These are phyloP conservation scores for Channallabes apus DNA, from an alignment of 2,797 vertebrate species.

Conservation along the genomic window DNA sequence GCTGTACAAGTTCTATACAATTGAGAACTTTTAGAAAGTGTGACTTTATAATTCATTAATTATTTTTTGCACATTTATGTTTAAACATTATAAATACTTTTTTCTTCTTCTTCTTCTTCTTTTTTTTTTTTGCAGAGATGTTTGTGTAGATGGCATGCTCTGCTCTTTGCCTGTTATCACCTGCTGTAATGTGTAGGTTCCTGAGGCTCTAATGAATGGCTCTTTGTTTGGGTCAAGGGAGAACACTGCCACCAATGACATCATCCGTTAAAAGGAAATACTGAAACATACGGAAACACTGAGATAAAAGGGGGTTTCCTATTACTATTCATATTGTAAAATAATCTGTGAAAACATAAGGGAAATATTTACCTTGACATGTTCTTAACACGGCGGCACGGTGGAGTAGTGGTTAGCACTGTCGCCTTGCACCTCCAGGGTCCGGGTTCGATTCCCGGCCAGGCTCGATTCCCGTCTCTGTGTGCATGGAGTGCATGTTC, in stretches of 20 bases:
- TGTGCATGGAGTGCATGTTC: no score
- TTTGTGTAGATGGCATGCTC: not conserved
- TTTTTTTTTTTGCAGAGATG: not conserved
- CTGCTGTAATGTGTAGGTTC: constrained; percentile 41
- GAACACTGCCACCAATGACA: constrained; percentile 34
- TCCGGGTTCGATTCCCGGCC: no score
- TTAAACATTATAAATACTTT: not conserved
- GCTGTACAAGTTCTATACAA: not conserved
- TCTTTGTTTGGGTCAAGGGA: constrained; percentile 35
- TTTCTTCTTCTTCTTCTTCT: not conserved
- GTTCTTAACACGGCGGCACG: not conserved
- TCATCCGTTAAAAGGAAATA: constrained; percentile 16
- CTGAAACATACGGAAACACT: not conserved
- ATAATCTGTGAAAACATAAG: not conserved
- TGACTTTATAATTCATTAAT: no score
- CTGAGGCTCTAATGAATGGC: constrained; percentile 32
- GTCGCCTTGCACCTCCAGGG: no score
- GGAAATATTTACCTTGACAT: not conserved
- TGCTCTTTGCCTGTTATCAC: constrained; percentile 40
- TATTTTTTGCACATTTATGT: not conserved
- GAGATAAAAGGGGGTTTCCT: constrained; percentile 1
- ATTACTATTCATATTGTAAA: constrained; percentile 1
- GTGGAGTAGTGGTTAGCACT: no score
- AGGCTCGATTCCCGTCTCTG: no score
- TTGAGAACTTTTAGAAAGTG: no score